Evolutionary conservation across 23 tunicate species (phyloP).

Genomic region (Aplidium turbinatum): DNA sequence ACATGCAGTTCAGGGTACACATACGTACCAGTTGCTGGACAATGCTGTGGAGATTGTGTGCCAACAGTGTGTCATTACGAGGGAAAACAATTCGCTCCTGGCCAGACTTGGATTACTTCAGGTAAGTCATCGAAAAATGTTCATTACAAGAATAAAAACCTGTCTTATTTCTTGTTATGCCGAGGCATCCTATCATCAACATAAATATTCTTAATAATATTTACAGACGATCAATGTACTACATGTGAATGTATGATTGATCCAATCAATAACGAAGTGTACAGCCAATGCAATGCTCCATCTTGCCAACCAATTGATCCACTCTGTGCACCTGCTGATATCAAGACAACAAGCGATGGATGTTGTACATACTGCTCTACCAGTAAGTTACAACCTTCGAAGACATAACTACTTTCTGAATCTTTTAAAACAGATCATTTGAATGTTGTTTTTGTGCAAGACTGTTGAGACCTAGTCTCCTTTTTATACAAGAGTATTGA

Average conservation of each 20-base stretch:
- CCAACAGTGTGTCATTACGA: slow-evolving; percentile 90
- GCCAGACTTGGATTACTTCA: slow-evolving; percentile 74
- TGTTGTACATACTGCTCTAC: slow-evolving; percentile 75
- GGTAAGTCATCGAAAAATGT: too few relatives aligned
- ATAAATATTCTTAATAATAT: neutral
- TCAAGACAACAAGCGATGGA: slow-evolving; percentile 76
- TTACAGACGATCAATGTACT: slow-evolving; percentile 71
- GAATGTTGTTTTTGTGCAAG: neutral
- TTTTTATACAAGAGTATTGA: too few relatives aligned
- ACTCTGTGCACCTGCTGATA: slow-evolving; percentile 65
- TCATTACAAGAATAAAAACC: neutral
- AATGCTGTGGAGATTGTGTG: slow-evolving; percentile 98
- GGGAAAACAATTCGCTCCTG: slow-evolving; percentile 78
- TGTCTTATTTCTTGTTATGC: too few relatives aligned
- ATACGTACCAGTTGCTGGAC: slow-evolving; percentile 96
- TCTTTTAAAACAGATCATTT: neutral
- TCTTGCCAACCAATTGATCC: slow-evolving; percentile 76
- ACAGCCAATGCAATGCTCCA: slow-evolving; percentile 91
- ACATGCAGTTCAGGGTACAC: slow-evolving; percentile 93
- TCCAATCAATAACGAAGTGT: slow-evolving; percentile 84
- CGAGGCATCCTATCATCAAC: too few relatives aligned
- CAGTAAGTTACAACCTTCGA: slow-evolving; percentile 28
- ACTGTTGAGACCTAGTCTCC: too few relatives aligned
- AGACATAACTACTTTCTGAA: neutral
- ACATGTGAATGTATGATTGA: slow-evolving; percentile 95